Conservation (phyloP, 2,797 vertebrate genomes). For the Sebastes hubbsi region DNA sequence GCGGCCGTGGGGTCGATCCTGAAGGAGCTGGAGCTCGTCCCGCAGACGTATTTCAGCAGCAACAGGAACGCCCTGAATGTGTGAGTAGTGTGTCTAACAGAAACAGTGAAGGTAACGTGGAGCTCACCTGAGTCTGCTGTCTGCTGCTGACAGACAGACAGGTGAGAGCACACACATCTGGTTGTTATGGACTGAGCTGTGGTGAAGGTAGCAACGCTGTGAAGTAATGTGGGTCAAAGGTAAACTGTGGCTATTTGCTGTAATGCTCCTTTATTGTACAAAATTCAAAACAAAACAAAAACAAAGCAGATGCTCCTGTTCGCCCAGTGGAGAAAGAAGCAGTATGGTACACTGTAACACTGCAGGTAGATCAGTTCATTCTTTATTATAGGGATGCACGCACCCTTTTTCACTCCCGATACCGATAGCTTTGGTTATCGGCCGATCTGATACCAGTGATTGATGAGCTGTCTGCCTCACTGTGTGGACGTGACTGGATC, state of each 20-base stretch:
- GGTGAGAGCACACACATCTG: not conserved
- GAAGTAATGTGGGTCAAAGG: not conserved
- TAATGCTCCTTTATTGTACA: too few species aligned
- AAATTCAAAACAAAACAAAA: too few species aligned
- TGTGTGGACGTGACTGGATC: too few species aligned
- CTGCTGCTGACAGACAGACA: too few species aligned
- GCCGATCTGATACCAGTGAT: too few species aligned
- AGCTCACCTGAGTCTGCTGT: not conserved
- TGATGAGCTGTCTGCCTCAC: too few species aligned
- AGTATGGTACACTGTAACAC: too few species aligned
- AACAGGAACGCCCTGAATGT: conserved; percentile 90
- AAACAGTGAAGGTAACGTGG: not conserved
- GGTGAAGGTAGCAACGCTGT: not conserved
- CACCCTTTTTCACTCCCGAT: too few species aligned
- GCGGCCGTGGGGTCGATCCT: conserved; percentile 84
- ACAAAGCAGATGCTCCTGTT: too few species aligned
- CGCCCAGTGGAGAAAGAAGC: rapidly evolving
- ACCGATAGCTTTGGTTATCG: too few species aligned
- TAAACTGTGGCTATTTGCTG: not conserved
- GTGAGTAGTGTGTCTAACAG: conserved; percentile 79
- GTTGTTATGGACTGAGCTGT: not conserved
- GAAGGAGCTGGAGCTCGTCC: conserved; percentile 82
- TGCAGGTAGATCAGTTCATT: not conserved
- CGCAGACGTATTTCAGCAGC: conserved; percentile 88
- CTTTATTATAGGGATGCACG: rapidly evolving